These are phyloP conservation scores for Chloroceryle amazona DNA, from an alignment of 2,797 vertebrate species.

Conservation along the genomic window DNA sequence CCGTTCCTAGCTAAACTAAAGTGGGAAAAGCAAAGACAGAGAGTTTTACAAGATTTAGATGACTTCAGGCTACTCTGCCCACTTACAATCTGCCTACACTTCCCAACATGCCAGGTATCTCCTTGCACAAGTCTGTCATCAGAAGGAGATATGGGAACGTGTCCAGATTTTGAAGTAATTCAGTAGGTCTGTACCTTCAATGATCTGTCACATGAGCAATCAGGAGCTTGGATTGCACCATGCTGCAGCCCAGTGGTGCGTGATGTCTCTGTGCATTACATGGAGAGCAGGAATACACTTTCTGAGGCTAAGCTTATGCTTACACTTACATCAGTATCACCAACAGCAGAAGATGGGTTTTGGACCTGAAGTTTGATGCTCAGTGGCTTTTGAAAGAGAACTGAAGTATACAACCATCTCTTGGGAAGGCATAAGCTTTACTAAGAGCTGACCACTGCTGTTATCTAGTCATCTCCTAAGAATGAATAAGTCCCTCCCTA, in stretches of 20 bases:
- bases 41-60: neutral
- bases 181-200: accelerated
- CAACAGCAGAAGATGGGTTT: neutral
- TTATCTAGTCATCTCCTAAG: neutral
- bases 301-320: neutral
- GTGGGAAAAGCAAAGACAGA: neutral
- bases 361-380: neutral
- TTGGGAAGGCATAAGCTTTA: neutral
- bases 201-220: neutral
- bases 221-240: neutral
- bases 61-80: neutral
- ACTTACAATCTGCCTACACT: neutral
- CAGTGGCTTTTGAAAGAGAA: neutral
- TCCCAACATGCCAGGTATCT: neutral
- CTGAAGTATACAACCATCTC: neutral
- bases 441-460: neutral
- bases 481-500: neutral
- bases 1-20: neutral
- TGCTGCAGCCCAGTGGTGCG: accelerated
- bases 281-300: neutral
- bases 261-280: neutral
- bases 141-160: neutral
- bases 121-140: neutral
- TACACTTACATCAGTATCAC: neutral
- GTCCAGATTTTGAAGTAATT: slow-evolving; percentile 1